phyloP scores from a whole-genome alignment of 1,140 invertebrate genomes.

The Ceratosolen solmsi region DNA sequence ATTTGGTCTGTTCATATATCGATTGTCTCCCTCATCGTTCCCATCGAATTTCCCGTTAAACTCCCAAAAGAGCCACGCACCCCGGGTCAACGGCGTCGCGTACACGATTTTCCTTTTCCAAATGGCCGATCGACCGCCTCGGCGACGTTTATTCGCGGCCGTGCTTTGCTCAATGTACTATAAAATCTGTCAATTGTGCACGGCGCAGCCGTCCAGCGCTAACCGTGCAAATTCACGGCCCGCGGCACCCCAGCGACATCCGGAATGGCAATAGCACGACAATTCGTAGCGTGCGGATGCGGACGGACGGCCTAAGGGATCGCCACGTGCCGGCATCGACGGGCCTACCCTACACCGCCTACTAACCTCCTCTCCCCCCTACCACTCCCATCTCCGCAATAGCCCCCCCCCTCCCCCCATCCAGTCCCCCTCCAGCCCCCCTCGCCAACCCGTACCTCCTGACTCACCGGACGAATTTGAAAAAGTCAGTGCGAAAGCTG shows the following conservation, averaged over 20 bases:
- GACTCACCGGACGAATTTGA: conserved; percentile 10
- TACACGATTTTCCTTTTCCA: conserved; percentile 50
- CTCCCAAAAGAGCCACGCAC: background rate
- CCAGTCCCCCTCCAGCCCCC: no score
- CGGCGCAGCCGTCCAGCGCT: conserved; percentile 8
- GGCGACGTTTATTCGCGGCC: conserved; percentile 38
- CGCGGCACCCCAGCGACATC: background rate
- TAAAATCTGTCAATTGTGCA: conserved; percentile 67
- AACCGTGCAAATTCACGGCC: background rate
- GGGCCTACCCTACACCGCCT: no score
- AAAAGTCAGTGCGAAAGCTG: conserved; percentile 16
- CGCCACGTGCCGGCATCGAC: background rate
- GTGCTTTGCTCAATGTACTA: conserved; percentile 66
- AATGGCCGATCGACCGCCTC: conserved; percentile 51
- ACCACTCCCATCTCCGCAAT: no score
- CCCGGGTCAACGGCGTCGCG: background rate
- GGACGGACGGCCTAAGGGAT: background rate
- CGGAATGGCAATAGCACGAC: background rate
- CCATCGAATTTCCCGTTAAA: conserved; percentile 32
- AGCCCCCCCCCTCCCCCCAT: no score
- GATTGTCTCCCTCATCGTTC: background rate
- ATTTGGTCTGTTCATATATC: background rate
- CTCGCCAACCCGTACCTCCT: background rate
- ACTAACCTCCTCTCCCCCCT: no score
- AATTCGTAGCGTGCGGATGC: background rate